Conservation (phyloP, 2,797 vertebrate species). For the Psittacula echo region DNA sequence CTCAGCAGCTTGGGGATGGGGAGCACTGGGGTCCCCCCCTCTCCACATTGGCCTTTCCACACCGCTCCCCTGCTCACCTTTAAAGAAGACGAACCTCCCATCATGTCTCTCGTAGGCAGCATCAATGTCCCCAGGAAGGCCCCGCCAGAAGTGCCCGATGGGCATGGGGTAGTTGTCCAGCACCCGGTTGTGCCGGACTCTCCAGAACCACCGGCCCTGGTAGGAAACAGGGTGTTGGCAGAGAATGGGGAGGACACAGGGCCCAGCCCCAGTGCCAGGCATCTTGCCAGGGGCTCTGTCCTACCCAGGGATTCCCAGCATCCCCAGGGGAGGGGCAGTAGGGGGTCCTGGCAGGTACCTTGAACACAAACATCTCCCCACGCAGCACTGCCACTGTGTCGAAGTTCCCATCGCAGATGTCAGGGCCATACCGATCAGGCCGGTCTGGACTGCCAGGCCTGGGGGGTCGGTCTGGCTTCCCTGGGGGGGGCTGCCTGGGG, state of each 20-base stretch:
- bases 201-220: conserved; percentile 97
- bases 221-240: background rate
- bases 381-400: conserved; percentile 92
- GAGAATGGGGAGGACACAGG: background rate
- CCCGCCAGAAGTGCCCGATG: conserved; percentile 95
- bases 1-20: background rate
- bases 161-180: conserved; percentile 98
- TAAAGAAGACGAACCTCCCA: conserved; percentile 94
- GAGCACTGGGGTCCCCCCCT: background rate
- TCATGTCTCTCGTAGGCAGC: conserved; percentile 95
- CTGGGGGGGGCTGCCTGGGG: conserved; percentile 73
- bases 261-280: background rate
- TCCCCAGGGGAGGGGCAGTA: background rate
- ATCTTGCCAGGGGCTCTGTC: background rate
- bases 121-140: conserved; percentile 91
- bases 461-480: conserved; percentile 79
- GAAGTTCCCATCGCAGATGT: conserved; percentile 96
- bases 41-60: background rate
- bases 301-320: background rate
- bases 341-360: conserved; percentile 76
- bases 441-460: conserved; percentile 82
- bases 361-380: conserved; percentile 99
- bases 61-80: conserved; percentile 83
- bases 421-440: conserved; percentile 91
- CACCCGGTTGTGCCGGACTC: conserved; percentile 93